Evolutionary conservation across 1,140 invertebrate species (phyloP), one percentile per base, ranked within the genome.

Genomic region (Drosophila cardini): DNA sequence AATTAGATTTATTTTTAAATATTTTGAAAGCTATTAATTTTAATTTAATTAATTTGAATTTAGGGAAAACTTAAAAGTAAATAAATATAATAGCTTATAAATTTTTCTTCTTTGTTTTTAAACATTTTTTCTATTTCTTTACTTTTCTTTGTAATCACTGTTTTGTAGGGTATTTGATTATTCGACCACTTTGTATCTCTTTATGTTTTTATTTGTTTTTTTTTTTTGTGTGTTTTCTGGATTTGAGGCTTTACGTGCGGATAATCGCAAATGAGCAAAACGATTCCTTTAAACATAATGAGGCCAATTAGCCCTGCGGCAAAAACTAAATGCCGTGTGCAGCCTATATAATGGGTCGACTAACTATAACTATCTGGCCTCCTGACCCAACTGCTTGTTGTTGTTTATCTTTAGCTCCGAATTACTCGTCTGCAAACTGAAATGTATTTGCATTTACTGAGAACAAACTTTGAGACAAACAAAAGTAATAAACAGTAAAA

Each of bases 301-400:
- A 85, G 82, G 53, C 78, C 81, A 85, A 86, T 85, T 82, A 82
- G 65, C 78, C 78, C 58, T 67, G 42, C 53, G 83, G 81, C 81
- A 86, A 75, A 82, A 86, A 85, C 78, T 86, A 82, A 87, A 78
- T 85, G 74, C 82, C 82, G 82, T 86, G 78, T 75, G 74, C 82
- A 85, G 74, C 68, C 56, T 85, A 62, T 78, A 71, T 86, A 85
- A 85, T 85, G 82, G 83, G 36, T 58, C 83, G 78, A 36, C 79
- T 81, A 86, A 83, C 72, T 72, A 83, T 62, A 56, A 53, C 16
- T 56, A 34, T 48, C n/a, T 40, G 10, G 36, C 11, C 9, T 13
- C 10, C 30, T 52, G 13, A 18, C 34, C 7, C 32, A 15, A 18
- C 10, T 16, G 4, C 26, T 26, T 26, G 15, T 43, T 15, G 4